phyloP scores from a whole-genome alignment of 2,113 vertebrate genomes.

The human (Homo sapiens) region GRCh38 chr12:44294501-44295000 shows the following conservation, averaged over 20 bases:
- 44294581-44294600: neutral
- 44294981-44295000: neutral
- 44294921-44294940: neutral
- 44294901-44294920: neutral
- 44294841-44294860: neutral
- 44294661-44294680: neutral
- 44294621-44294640: neutral
- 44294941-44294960: neutral
- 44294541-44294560: neutral
- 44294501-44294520: neutral
- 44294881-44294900: neutral
- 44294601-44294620: neutral
- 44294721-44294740: neutral
- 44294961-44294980: neutral
- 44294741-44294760: neutral
- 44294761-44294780: neutral
- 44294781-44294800: neutral
- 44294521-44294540: neutral
- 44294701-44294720: neutral
- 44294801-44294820: neutral
- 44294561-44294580: neutral
- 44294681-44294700: neutral
- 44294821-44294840: neutral
- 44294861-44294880: neutral
- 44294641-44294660: neutral